Conservation (phyloP, 92 coral and sea anemone genomes). For the Actinostola sp. region DNA sequence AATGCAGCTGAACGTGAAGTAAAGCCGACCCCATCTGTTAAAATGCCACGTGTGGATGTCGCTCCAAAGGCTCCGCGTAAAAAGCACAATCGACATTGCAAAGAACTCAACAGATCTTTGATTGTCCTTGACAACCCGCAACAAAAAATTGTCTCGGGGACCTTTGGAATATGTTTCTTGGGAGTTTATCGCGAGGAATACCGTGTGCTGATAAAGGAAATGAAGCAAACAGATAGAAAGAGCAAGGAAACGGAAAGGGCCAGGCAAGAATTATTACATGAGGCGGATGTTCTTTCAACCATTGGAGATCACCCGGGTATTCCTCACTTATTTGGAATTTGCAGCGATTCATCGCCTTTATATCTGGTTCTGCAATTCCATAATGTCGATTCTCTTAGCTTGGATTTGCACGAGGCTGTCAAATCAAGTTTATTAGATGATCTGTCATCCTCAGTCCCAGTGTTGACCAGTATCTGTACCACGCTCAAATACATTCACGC, state of each 20-base stretch:
- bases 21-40: no score
- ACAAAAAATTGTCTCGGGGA: slow-evolving; percentile 10
- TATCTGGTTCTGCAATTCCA: slow-evolving; percentile 18
- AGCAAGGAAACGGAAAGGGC: neutral
- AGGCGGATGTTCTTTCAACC: slow-evolving; percentile 1
- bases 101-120: slow-evolving; percentile 19
- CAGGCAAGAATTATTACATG: slow-evolving; percentile 10
- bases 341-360: neutral
- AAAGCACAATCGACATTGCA: no score
- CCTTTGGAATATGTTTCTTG: slow-evolving; percentile 12
- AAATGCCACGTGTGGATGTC: no score
- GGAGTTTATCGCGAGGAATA: slow-evolving; percentile 1
- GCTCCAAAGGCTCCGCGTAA: no score
- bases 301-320: slow-evolving; percentile 32
- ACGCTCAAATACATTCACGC: slow-evolving; percentile 10
- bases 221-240: neutral
- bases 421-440: no score
- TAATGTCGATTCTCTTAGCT: neutral
- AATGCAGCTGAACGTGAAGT: no score
- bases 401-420: slow-evolving; percentile 3
- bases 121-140: neutral
- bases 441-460: neutral
- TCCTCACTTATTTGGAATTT: slow-evolving; percentile 19
- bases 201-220: slow-evolving; percentile 12
- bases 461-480: neutral